phyloP scores from a whole-genome alignment of 2,888 invertebrate species.

The Blastobasis adustella region DNA sequence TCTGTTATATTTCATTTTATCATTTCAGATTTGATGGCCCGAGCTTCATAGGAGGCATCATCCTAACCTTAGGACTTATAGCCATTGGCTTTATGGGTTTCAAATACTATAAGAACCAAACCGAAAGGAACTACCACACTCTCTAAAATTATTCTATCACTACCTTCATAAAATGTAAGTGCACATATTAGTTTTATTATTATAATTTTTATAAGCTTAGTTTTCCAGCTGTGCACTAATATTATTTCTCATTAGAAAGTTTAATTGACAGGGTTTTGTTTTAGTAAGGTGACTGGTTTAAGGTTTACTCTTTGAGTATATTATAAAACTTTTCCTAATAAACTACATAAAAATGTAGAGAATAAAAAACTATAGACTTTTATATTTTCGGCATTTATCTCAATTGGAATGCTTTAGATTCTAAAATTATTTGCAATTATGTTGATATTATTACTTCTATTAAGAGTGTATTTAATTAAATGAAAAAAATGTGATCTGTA shows the following conservation, averaged over 20 bases:
- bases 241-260: slow-evolving; percentile 1
- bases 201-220: slow-evolving; percentile 10
- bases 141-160: slow-evolving; percentile 75
- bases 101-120: slow-evolving; percentile 91
- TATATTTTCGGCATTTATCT: slow-evolving; percentile 28
- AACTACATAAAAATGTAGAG: too few relatives aligned
- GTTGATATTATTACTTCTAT: not conserved
- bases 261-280: slow-evolving; percentile 14
- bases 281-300: not conserved
- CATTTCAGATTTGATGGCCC: slow-evolving; percentile 79
- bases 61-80: slow-evolving; percentile 84
- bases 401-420: slow-evolving; percentile 5
- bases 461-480: not conserved
- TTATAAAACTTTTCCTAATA: too few relatives aligned
- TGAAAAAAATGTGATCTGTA: slow-evolving; percentile 12
- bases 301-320: too few relatives aligned
- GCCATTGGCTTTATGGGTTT: slow-evolving; percentile 88
- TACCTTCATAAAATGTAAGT: slow-evolving; percentile 37
- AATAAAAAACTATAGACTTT: slow-evolving; percentile 5
- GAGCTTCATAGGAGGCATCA: slow-evolving; percentile 90
- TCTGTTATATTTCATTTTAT: not conserved
- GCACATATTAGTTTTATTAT: slow-evolving; percentile 36
- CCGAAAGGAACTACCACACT: slow-evolving; percentile 91
- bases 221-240: slow-evolving; percentile 10
- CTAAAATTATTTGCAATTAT: not conserved